phyloP scores from a whole-genome alignment of 2,113 vertebrate genomes.

The Trinectes maculatus region DNA sequence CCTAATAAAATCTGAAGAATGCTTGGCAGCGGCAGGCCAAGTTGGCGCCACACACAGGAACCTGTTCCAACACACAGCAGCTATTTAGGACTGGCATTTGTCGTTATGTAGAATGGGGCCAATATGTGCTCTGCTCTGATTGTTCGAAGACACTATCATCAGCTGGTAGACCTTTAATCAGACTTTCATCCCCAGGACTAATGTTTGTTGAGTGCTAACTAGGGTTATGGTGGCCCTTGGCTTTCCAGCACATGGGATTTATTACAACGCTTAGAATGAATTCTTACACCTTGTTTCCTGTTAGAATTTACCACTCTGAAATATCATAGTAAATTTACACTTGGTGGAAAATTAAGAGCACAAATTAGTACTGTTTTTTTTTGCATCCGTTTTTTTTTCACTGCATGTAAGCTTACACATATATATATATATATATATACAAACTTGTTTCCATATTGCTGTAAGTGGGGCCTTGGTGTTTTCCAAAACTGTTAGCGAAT shows the following conservation, averaged over 20 bases:
- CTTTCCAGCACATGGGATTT: slow-evolving; percentile 25
- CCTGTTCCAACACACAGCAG: slow-evolving; percentile 60
- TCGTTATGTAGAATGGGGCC: slow-evolving; percentile 56
- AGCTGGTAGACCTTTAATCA: slow-evolving; percentile 56
- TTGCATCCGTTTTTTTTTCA: neutral
- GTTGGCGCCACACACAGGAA: slow-evolving; percentile 57
- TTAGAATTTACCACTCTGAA: neutral
- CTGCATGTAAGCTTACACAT: neutral
- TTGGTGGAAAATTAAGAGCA: slow-evolving; percentile 9
- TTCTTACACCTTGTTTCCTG: slow-evolving; percentile 18
- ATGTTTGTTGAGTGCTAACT: slow-evolving; percentile 48
- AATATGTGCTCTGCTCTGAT: slow-evolving; percentile 65
- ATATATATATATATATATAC: slow-evolving; percentile 6
- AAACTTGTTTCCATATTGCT: slow-evolving; percentile 31
- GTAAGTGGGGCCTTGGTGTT: slow-evolving; percentile 35
- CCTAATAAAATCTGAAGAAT: slow-evolving; percentile 80
- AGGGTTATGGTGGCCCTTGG: slow-evolving; percentile 32
- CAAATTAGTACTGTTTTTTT: neutral
- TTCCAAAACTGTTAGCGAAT: slow-evolving; percentile 27
- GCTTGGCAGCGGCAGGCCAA: slow-evolving; percentile 65
- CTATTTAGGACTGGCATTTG: slow-evolving; percentile 62
- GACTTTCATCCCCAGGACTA: slow-evolving; percentile 51
- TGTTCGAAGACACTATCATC: slow-evolving; percentile 68
- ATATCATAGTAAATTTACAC: slow-evolving; percentile 15
- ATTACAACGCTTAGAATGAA: slow-evolving; percentile 10